Conservation (phyloP, 1,140 invertebrate species). For the Araneus ventricosus region DNA sequence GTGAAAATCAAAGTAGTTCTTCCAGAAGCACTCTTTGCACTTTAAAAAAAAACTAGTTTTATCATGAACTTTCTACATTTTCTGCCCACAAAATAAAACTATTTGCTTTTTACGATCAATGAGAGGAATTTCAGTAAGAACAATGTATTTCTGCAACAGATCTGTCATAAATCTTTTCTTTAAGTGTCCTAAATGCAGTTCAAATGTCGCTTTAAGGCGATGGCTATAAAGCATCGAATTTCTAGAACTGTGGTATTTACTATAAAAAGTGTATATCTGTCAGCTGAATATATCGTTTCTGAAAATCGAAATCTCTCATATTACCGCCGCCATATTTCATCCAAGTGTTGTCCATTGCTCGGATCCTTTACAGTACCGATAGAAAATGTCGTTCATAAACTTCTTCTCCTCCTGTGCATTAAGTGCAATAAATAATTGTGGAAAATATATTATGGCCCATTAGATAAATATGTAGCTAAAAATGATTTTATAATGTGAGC, state of each 20-base stretch:
- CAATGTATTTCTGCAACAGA: constrained; percentile 17
- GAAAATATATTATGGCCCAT: too few species aligned
- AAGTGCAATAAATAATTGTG: too few species aligned
- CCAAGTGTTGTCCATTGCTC: neutral
- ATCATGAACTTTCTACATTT: neutral
- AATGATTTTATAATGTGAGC: too few species aligned
- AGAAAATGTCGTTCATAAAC: neutral
- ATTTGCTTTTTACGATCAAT: neutral
- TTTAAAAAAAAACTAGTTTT: neutral
- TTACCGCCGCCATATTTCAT: neutral
- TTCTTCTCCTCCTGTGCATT: neutral
- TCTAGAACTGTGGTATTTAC: neutral
- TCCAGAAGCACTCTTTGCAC: neutral
- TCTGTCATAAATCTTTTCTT: neutral
- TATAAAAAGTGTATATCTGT: neutral
- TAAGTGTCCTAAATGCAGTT: neutral
- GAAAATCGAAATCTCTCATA: neutral
- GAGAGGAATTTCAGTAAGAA: neutral
- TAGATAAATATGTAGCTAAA: too few species aligned
- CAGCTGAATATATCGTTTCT: neutral
- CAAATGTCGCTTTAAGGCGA: neutral
- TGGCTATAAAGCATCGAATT: neutral
- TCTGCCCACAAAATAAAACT: neutral
- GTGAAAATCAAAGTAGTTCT: neutral
- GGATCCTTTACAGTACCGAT: neutral